These are phyloP conservation scores for Thereva unica DNA, from an alignment of 2,888 invertebrate genomes.

Conservation along the genomic window DNA sequence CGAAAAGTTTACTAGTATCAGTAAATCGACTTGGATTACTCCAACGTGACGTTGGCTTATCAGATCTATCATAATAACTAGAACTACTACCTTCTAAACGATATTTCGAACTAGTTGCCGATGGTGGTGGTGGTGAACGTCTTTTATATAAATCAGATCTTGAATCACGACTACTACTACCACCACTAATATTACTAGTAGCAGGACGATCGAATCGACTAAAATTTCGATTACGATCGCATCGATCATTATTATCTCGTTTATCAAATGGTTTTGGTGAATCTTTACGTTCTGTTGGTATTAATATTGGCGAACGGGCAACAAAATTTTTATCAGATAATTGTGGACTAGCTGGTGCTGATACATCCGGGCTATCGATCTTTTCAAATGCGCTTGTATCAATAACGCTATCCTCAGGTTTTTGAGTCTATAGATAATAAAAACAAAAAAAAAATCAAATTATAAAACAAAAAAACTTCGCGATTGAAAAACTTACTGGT, in stretches of 20 bases:
- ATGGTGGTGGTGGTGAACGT: constrained; percentile 21
- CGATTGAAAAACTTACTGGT: constrained; percentile 43
- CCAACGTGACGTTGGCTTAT: too few species aligned
- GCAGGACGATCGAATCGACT: constrained; percentile 7
- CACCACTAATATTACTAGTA: too few species aligned
- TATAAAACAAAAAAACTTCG: neutral
- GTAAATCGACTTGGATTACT: too few species aligned
- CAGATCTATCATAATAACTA: too few species aligned
- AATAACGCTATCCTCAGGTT: neutral
- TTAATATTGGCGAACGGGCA: constrained; percentile 36
- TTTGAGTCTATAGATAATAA: constrained; percentile 5
- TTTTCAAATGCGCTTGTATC: neutral
- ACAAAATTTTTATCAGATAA: constrained; percentile 3
- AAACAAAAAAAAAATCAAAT: neutral
- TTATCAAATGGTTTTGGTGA: constrained; percentile 15
- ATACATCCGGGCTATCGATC: constrained; percentile 11
- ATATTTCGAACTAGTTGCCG: neutral
- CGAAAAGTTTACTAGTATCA: too few species aligned
- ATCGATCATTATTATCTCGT: neutral
- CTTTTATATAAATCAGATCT: constrained; percentile 30
- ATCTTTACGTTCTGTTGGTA: constrained; percentile 38
- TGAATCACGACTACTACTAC: constrained; percentile 1
- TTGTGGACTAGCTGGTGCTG: constrained; percentile 39
- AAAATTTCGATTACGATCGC: neutral
- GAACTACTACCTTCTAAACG: neutral